These are phyloP conservation scores for Mus pahari DNA, from an alignment of 2,113 vertebrate species.

Conservation along the genomic window DNA sequence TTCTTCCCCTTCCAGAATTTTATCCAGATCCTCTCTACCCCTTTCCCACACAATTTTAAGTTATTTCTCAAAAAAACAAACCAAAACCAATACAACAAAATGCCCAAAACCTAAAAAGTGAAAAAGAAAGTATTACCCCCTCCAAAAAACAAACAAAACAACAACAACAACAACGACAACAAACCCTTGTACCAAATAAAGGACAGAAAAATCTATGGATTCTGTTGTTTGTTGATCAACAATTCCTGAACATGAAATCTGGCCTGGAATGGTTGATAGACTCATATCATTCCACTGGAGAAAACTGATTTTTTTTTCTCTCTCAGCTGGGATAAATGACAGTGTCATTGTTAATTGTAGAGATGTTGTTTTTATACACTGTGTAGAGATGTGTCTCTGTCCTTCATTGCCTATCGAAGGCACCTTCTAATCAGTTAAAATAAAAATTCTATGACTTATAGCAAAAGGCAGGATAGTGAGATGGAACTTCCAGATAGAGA, in stretches of 20 bases:
- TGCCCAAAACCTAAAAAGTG: not conserved
- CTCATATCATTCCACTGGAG: not conserved
- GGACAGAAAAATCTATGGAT: not conserved
- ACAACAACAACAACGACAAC: not conserved
- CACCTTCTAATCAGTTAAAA: too few species aligned
- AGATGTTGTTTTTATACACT: too few species aligned
- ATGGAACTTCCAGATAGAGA: too few species aligned
- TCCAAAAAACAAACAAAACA: not conserved
- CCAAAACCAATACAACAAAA: not conserved
- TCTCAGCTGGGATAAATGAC: not conserved
- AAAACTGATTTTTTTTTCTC: not conserved
- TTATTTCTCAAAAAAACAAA: not conserved
- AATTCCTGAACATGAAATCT: not conserved
- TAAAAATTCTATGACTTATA: too few species aligned
- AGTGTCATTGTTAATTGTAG: not conserved
- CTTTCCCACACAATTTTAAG: not conserved
- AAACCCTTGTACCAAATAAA: not conserved
- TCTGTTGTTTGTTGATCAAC: not conserved
- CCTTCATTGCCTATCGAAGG: too few species aligned
- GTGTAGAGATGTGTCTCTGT: too few species aligned
- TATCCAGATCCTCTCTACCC: not conserved
- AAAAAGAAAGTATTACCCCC: not conserved
- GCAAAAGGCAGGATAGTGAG: too few species aligned
- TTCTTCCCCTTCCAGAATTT: not conserved
- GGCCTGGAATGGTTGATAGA: too few species aligned